phyloP scores from a whole-genome alignment of 2,797 vertebrate species.

The Brachyalestes nurse region DNA sequence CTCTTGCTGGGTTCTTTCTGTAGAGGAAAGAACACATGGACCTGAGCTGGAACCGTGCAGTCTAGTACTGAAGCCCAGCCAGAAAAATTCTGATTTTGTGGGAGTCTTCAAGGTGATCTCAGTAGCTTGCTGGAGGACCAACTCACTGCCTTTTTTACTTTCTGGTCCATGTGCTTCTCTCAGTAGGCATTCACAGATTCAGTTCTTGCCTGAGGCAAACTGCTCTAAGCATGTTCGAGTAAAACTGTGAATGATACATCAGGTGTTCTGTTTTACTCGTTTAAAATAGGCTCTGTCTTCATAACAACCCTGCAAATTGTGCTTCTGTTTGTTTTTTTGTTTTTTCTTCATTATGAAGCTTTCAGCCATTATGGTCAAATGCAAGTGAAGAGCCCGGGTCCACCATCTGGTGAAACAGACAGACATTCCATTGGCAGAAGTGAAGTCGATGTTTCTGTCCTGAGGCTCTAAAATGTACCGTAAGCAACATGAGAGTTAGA shows the following conservation, averaged over 20 bases:
- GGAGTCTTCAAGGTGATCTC: neutral
- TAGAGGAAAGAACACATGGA: neutral
- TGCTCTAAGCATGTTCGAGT: neutral
- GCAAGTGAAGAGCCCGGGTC: neutral
- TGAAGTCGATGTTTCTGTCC: slow-evolving; percentile 1
- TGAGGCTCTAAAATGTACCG: neutral
- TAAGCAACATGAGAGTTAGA: neutral
- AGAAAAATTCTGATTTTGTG: neutral
- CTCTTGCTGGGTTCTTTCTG: neutral
- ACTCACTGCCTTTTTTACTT: neutral
- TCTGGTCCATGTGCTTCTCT: neutral
- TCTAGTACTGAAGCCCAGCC: neutral
- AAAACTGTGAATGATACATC: neutral
- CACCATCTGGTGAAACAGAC: neutral
- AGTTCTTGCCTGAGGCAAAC: neutral
- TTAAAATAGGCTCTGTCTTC: neutral
- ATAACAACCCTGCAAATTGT: neutral
- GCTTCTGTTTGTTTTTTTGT: neutral
- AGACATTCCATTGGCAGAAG: neutral
- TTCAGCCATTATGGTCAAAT: slow-evolving; percentile 1
- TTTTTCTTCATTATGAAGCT: neutral
- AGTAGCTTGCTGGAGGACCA: neutral
- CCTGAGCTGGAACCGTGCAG: neutral
- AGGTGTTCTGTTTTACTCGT: neutral
- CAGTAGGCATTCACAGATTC: neutral